Evolutionary conservation across 2,797 vertebrate species (phyloP).

Genomic region (Petrocephalus schoutedeni): DNA sequence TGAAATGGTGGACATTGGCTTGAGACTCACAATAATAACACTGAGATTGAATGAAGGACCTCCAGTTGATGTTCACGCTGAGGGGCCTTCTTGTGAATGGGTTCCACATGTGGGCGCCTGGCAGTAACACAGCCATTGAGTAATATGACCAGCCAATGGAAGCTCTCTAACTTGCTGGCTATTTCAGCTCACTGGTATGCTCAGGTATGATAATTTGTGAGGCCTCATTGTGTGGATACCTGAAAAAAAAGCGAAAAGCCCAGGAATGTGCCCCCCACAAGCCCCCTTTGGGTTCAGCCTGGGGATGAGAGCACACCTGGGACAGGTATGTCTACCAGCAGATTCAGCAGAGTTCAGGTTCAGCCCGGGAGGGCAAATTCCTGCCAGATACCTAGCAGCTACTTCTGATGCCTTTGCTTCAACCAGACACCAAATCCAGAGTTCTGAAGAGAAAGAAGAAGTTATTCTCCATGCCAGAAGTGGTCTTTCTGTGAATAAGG

Average conservation of each 20-base stretch:
- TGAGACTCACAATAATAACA: neutral
- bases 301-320: slow-evolving; percentile 45
- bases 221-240: slow-evolving; percentile 52
- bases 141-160: neutral
- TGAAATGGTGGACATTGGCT: slow-evolving; percentile 7
- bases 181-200: slow-evolving; percentile 24
- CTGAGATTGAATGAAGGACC: neutral
- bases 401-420: slow-evolving; percentile 5
- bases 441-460: neutral
- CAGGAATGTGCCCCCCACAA: slow-evolving; percentile 25
- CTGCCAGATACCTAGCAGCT: slow-evolving; percentile 5
- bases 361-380: slow-evolving; percentile 37
- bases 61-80: neutral
- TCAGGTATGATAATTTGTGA: slow-evolving; percentile 53
- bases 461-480: neutral
- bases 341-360: slow-evolving; percentile 24
- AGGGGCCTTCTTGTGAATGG: neutral
- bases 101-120: neutral
- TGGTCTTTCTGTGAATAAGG: neutral
- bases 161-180: neutral
- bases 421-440: neutral
- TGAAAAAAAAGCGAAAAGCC: slow-evolving; percentile 39
- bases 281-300: slow-evolving; percentile 14
- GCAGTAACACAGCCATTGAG: neutral
- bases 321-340: slow-evolving; percentile 37